Evolutionary conservation across 2,113 vertebrate species (phyloP), one percentile per base, ranked within the genome.

Genomic region (Cinclus cinclus): DNA sequence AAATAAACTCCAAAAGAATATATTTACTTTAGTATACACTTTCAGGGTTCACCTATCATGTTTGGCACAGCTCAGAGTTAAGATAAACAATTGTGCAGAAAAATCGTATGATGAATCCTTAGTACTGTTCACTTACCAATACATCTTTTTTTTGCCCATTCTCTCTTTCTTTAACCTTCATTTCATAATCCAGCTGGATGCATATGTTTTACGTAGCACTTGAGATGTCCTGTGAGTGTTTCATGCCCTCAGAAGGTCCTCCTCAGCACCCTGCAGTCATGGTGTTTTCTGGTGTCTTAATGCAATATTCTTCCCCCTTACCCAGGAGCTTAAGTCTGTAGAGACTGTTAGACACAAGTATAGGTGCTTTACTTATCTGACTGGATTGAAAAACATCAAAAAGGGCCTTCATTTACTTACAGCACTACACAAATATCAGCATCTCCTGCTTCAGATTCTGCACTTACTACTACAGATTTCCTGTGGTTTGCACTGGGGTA

Each of bases 1-100:
- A 97, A 98, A 97, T 96, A 96, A 96, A 94, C 74, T 96, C 70
- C 59, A 77, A 84, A 96, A 65, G 56, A 68, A 86, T 77, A 47
- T 96, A 75, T 97, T 98, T 98, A 87, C 90, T 92, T 98, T 97
- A 87, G 91, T 97, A 94, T 59, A 81, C 65, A 47, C 75, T 74
- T 60, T 64, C 68, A 91, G 42, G 44, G 63, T 95, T 97, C 92
- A 87, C 67, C 94, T 96, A 84, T 52, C 92, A 91, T 89, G 44
- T 64, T 42, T 94, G 65, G 74, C 65, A 71, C 31, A 74, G 62
- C 78, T 62, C 52, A 64, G 68, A 53, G 93, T 94, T 97, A 98
- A 97, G 83, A 95, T 83, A 97, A 98, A 97, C 82, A 96, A 69
- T 37, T 52, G 15, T 83, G 80, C 92, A 76, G 87, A 93, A 97